These are phyloP conservation scores for Echeneis naucrates DNA, from an alignment of 2,797 vertebrate genomes.

Conservation along the genomic window DNA sequence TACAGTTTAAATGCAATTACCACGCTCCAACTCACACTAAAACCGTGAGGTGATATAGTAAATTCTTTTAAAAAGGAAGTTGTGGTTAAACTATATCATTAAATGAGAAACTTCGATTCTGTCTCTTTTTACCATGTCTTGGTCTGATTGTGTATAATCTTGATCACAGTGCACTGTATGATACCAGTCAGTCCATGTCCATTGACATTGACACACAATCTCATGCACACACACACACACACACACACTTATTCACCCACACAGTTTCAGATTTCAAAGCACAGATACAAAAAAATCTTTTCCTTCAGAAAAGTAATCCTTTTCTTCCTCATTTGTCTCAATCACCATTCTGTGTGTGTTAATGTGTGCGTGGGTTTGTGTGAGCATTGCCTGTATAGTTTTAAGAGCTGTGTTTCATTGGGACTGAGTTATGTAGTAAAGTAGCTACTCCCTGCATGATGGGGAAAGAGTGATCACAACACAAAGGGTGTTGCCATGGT, in stretches of 20 bases:
- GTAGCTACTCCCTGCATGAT: constrained; percentile 44
- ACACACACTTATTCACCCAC: constrained; percentile 2
- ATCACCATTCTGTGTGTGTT: not conserved
- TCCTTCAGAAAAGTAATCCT: constrained; percentile 39
- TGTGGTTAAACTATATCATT: not conserved
- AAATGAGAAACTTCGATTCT: not conserved
- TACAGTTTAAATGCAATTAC: constrained; percentile 14
- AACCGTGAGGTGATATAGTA: not conserved
- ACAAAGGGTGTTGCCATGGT: constrained; percentile 68
- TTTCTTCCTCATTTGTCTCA: constrained; percentile 8
- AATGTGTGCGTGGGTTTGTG: not conserved
- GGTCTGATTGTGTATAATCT: not conserved
- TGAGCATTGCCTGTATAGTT: constrained; percentile 10
- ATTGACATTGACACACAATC: constrained; percentile 9
- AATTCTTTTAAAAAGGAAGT: not conserved
- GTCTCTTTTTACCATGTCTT: not conserved
- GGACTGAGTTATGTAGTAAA: constrained; percentile 44
- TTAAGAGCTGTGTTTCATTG: constrained; percentile 57
- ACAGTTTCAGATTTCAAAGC: constrained; percentile 56
- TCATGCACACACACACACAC: constrained; percentile 20
- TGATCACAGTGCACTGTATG: constrained; percentile 3
- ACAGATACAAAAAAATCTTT: constrained; percentile 53
- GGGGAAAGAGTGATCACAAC: constrained; percentile 45
- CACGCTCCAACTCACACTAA: constrained; percentile 14
- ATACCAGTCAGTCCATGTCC: constrained; percentile 18